Base-by-base conservation (phyloP, 1,140 invertebrate species). In the Diabrotica virgifera region DNA sequence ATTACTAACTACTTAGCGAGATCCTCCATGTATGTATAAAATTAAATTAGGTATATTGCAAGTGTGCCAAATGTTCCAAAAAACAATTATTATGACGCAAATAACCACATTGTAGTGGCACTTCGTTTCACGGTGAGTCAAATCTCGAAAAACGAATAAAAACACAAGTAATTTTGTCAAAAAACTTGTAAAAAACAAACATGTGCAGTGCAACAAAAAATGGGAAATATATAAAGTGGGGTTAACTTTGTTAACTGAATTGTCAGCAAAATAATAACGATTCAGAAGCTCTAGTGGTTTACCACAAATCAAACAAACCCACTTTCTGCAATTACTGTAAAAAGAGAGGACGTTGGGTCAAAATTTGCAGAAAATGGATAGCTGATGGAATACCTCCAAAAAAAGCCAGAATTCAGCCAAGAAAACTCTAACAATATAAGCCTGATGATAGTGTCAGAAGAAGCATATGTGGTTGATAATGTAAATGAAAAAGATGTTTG, bases 171-270 rank as follows among this genome's bases (percentile, higher is more conserved):
- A 46, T 10, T 8, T 46, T 46, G n/a, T n/a, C 40, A 46, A 46
- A 46, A 46, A 46, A 10, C 8, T 46, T 46, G 6, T n/a, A 46
- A 46, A 46, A 46, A 46, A 46, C 40, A 46, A 46, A 46, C 40
- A 46, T 46, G 40, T 46, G 40, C n/a, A 46, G 6, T 6, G 6
- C 24, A 60, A n/a, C n/a, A n/a, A n/a, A 59, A 65, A 65, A 65
- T 60, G 58, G 52, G 58, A 53, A 64, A 64, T 37, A 59, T 53
- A 13, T 52, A 75, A 72, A 74, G 70, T 71, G 74, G 72, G 74
- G 74, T 72, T 74, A 70, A 71, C 62, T 71, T 69, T 65, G 64
- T n/a, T n/a, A n/a, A n/a, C n/a, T n/a, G n/a, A n/a, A n/a, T n/a
- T n/a, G n/a, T n/a, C n/a, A n/a, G n/a, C n/a, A n/a, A n/a, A n/a